A percentile compares a stretch with the other conserved stretches of the same genome.
These are phyloP conservation scores for Thyatira batis DNA, from an alignment of 2,888 invertebrate genomes.

Conservation along the genomic window DNA sequence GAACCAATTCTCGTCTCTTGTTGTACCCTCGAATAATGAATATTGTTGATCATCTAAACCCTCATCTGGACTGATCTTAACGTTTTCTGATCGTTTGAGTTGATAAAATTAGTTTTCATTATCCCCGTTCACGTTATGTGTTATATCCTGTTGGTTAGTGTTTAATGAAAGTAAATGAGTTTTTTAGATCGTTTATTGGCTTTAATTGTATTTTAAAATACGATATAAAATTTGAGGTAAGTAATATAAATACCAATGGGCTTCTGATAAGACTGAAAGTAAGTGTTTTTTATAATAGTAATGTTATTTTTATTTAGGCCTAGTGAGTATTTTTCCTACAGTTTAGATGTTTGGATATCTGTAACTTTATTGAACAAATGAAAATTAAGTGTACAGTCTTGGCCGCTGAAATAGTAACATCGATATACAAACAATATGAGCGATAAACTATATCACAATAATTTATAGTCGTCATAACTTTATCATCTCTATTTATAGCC, in stretches of 20 bases:
- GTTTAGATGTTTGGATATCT: too few species aligned
- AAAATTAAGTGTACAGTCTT: too few species aligned
- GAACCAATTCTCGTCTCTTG: conserved; percentile 57
- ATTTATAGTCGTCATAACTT: conserved; percentile 38
- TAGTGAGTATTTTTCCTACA: too few species aligned
- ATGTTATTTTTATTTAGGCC: too few species aligned
- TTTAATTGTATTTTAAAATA: too few species aligned
- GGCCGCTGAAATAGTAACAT: not conserved
- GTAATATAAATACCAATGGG: too few species aligned
- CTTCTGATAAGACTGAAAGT: too few species aligned
- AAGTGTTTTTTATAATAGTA: too few species aligned
- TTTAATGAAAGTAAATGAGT: not conserved
- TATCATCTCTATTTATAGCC: conserved; percentile 56
- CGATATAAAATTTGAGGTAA: too few species aligned
- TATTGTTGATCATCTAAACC: conserved; percentile 23
- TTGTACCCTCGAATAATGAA: conserved; percentile 27
- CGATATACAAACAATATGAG: conserved; percentile 14
- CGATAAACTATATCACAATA: conserved; percentile 33
- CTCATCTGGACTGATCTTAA: conserved; percentile 19
- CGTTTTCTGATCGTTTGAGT: conserved; percentile 21
- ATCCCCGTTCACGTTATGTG: conserved; percentile 23
- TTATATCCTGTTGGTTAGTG: not conserved
- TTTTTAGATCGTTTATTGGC: too few species aligned
- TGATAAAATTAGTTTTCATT: conserved; percentile 41
- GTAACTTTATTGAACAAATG: too few species aligned